Evolutionary conservation across 2,113 vertebrate species (phyloP).

Genomic region (Myocastor coypus): DNA sequence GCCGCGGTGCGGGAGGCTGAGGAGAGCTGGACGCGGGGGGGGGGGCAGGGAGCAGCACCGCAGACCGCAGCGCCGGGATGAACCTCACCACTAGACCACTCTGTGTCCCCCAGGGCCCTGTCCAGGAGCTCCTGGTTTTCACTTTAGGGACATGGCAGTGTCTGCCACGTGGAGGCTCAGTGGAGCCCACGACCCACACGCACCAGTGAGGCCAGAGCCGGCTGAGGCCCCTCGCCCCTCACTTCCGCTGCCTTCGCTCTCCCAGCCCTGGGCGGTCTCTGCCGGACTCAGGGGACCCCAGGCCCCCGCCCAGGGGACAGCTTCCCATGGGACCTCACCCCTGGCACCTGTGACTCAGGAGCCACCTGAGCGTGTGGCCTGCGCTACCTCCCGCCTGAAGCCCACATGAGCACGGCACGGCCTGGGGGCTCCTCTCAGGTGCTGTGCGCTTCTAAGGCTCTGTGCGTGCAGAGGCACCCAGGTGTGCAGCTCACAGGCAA

Average conservation of each 20-base stretch:
- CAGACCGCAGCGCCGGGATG: fast-evolving
- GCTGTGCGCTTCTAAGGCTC: no score
- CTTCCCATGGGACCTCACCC: fast-evolving
- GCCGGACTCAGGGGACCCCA: fast-evolving
- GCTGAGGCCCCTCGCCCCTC: not conserved
- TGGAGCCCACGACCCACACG: fast-evolving
- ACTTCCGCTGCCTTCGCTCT: not conserved
- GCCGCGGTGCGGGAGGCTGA: not conserved
- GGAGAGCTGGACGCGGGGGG: no score
- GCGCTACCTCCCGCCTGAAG: not conserved
- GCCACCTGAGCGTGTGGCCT: fast-evolving
- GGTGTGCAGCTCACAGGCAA: fast-evolving
- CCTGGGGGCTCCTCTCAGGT: not conserved
- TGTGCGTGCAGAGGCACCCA: fast-evolving
- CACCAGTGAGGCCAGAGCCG: not conserved
- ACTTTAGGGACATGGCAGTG: not conserved
- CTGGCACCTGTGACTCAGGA: fast-evolving
- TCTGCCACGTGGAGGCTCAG: not conserved
- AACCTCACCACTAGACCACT: not conserved
- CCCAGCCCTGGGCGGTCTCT: not conserved
- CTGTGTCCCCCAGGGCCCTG: not conserved
- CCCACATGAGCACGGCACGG: fast-evolving
- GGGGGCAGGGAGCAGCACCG: no score
- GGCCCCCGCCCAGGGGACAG: not conserved
- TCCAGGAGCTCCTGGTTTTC: not conserved